phyloP scores from a whole-genome alignment of 1,140 invertebrate genomes.

The Drosophila ironensis region DNA sequence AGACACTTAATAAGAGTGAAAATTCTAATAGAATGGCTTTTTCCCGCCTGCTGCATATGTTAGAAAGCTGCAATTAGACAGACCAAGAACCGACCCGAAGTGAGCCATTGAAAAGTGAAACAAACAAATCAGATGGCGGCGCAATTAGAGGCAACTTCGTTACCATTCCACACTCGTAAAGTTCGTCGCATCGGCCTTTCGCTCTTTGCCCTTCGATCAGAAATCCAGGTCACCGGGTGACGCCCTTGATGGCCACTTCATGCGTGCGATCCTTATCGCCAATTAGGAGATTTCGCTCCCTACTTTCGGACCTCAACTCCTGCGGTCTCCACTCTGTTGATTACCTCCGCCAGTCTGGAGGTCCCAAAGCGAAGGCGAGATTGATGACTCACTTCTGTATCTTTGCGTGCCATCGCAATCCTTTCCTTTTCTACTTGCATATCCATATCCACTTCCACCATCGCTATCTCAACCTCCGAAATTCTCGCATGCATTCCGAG shows the following conservation, averaged over 20 bases:
- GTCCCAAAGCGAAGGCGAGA: constrained; percentile 3
- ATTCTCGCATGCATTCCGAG: constrained; percentile 38
- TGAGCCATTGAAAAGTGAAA: constrained; percentile 56
- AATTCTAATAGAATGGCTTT: constrained; percentile 67
- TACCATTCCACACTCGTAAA: constrained; percentile 36
- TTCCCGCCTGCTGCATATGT: constrained; percentile 58
- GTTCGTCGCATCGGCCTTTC: constrained; percentile 51
- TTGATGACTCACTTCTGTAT: constrained; percentile 36
- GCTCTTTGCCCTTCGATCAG: constrained; percentile 11
- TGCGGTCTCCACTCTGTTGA: constrained; percentile 1
- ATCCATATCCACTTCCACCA: too few species aligned
- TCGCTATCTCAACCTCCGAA: too few species aligned
- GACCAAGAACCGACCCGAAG: constrained; percentile 22
- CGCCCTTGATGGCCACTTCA: constrained; percentile 32
- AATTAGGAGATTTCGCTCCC: constrained; percentile 37
- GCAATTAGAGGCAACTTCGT: constrained; percentile 46
- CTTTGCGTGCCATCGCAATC: constrained; percentile 37
- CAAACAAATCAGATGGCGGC: constrained; percentile 54
- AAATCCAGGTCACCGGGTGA: constrained; percentile 19
- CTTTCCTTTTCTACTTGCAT: constrained; percentile 21
- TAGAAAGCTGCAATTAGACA: constrained; percentile 68
- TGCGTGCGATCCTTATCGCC: constrained; percentile 55
- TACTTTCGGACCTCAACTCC: constrained; percentile 4
- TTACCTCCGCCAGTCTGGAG: constrained; percentile 8
- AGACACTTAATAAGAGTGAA: constrained; percentile 78